phyloP scores from a whole-genome alignment of 1,140 invertebrate genomes.

The Lepidurus apus region DNA sequence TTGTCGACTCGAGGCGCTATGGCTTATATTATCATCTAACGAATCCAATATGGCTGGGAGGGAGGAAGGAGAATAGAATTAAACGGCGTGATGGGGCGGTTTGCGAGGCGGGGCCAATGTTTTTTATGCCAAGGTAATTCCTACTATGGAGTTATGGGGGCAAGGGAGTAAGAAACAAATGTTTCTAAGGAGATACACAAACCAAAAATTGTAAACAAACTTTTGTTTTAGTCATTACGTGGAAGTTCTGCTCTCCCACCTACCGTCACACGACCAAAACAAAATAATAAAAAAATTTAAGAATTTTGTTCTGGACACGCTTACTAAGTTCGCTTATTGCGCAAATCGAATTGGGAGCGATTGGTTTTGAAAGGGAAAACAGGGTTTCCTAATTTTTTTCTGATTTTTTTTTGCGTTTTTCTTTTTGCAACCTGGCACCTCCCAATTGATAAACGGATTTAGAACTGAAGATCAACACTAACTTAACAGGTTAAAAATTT shows the following conservation, averaged over 20 bases:
- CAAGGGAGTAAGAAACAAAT: background rate
- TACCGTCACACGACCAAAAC: background rate
- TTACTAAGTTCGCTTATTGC: slow-evolving; percentile 10
- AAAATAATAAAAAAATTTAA: background rate
- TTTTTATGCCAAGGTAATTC: background rate
- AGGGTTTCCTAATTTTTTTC: background rate
- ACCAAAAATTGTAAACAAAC: background rate
- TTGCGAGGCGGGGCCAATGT: slow-evolving; percentile 3
- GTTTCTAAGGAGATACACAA: background rate
- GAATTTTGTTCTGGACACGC: background rate
- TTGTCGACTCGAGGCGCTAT: slow-evolving; percentile 18
- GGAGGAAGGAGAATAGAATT: background rate
- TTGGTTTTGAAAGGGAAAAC: background rate
- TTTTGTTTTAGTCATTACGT: background rate
- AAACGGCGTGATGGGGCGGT: background rate
- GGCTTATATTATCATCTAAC: slow-evolving; percentile 18
- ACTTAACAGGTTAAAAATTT: background rate
- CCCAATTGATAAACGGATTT: background rate
- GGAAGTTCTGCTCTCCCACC: background rate
- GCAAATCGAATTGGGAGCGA: background rate
- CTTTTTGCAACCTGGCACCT: background rate
- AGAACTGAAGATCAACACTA: background rate
- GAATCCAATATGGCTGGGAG: slow-evolving; percentile 21
- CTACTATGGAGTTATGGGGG: background rate
- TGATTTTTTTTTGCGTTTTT: background rate